Base-by-base conservation (phyloP, 2,113 vertebrate species). In the Amblyornis subalaris region DNA sequence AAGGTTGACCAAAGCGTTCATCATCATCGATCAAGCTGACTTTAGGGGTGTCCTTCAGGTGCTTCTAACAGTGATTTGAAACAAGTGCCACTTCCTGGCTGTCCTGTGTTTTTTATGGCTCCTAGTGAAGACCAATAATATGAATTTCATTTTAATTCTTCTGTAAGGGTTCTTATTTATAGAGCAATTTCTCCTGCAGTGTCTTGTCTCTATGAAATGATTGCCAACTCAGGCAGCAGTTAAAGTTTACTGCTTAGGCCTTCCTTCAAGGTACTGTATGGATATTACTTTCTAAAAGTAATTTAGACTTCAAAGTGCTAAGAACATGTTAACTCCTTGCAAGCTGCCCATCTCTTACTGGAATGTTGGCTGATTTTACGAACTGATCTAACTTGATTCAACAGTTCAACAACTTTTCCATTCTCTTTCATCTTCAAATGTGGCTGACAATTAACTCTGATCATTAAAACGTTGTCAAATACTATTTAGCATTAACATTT, bases 71-170 rank as follows among this genome's bases (percentile, higher is more conserved):
- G 88, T 75, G 57, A 97, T 97, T 96, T 96, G 97, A 97, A 97
- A 98, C 95, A 97, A 96, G 86, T 96, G 85, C 90, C 69, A 89
- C 91, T 97, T 98, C 82, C 88, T 96, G 79, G 74, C 91, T 95
- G 93, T 93, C 94, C 78, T 81, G 53, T 95, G 84, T 93, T 95
- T 97, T 98, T 97, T 97, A 98, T 89, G 82, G 76, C 91, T 94
- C 53, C 92, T 78, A 78, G 93, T 93, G 97, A 96, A 93, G 97
- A 98, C 98, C 97, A 98, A 98, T 98, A 98, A 98, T 96, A 97
- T 54, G 97, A 98, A 98, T 98, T 98, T 94, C 74, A 97, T 97
- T 98, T 98, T 98, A 98, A 98, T 98, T 98, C 97, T 97, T 98
- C 96, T 97, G 95, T 97, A 96, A 98, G 92, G 95, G 91, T 93